These are phyloP conservation scores for Bufo bufo DNA, from an alignment of 2,113 vertebrate species.

Conservation along the genomic window DNA sequence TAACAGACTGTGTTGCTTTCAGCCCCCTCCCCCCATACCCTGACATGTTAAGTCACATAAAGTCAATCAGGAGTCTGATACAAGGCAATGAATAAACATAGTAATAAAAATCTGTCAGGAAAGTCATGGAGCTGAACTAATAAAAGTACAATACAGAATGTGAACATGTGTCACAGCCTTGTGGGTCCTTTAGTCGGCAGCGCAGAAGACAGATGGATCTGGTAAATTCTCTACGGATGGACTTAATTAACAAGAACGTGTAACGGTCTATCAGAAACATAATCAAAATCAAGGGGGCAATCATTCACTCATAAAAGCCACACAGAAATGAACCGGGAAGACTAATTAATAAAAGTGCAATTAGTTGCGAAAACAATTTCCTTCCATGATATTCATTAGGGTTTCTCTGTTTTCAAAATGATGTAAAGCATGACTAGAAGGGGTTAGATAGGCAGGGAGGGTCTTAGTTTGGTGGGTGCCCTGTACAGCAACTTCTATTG, in stretches of 20 bases:
- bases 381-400: not conserved
- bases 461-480: not conserved
- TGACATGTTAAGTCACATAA: not conserved
- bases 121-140: not conserved
- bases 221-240: not conserved
- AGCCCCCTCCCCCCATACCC: too few species aligned
- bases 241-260: slow-evolving; percentile 21
- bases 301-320: slow-evolving; percentile 1
- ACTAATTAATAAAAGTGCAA: not conserved
- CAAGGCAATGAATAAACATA: not conserved
- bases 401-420: not conserved
- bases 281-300: slow-evolving; percentile 1
- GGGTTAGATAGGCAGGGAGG: not conserved
- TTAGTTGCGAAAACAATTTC: not conserved
- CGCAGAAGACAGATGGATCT: slow-evolving; percentile 35
- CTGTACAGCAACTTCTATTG: not conserved
- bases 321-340: not conserved
- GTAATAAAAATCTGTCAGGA: not conserved
- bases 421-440: not conserved
- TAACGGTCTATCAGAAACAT: not conserved
- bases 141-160: slow-evolving; percentile 3
- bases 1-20: not conserved
- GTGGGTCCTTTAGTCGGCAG: not conserved
- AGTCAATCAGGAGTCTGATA: not conserved
- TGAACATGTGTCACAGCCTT: slow-evolving; percentile 8